These are phyloP conservation scores for Scaptomyza flava DNA, from an alignment of 2,888 invertebrate genomes.

Conservation along the genomic window DNA sequence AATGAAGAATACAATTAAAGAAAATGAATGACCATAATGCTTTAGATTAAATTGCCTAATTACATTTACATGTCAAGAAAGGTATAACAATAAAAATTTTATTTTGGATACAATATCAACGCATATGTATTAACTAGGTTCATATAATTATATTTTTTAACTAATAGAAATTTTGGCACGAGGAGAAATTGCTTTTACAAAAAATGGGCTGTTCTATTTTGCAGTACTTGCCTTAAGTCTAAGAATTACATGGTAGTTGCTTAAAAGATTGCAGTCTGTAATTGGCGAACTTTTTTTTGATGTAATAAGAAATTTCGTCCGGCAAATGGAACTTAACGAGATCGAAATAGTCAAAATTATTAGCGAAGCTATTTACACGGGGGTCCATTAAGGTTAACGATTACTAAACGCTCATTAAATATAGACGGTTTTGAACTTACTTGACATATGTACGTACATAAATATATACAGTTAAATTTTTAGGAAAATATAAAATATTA, in stretches of 20 bases:
- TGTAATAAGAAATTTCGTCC: slow-evolving; percentile 49
- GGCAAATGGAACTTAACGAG: slow-evolving; percentile 73
- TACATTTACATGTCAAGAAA: slow-evolving; percentile 44
- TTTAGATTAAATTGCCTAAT: slow-evolving; percentile 47
- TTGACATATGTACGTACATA: slow-evolving; percentile 47
- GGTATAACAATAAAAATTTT: slow-evolving; percentile 30
- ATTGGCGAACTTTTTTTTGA: slow-evolving; percentile 37
- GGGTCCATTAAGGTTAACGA: slow-evolving; percentile 8
- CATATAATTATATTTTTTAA: slow-evolving; percentile 27
- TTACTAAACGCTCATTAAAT: slow-evolving; percentile 42
- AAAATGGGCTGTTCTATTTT: slow-evolving; percentile 28
- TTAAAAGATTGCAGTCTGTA: slow-evolving; percentile 70
- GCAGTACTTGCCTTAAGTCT: slow-evolving; percentile 31
- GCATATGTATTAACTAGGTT: slow-evolving; percentile 21
- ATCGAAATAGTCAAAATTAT: slow-evolving; percentile 51
- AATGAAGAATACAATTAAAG: slow-evolving; percentile 56
- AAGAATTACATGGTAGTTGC: slow-evolving; percentile 37
- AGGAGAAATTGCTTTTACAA: slow-evolving; percentile 40
- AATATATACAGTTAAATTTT: slow-evolving; percentile 56
- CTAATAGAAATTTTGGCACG: slow-evolving; percentile 65
- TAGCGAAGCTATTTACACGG: slow-evolving; percentile 49
- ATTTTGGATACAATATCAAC: slow-evolving; percentile 32
- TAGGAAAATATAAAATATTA: slow-evolving; percentile 20
- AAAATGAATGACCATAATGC: slow-evolving; percentile 48
- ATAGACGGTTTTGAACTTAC: slow-evolving; percentile 48